These are phyloP conservation scores for Lumbricus terrestris DNA, from an alignment of 2,888 invertebrate species.

Conservation along the genomic window DNA sequence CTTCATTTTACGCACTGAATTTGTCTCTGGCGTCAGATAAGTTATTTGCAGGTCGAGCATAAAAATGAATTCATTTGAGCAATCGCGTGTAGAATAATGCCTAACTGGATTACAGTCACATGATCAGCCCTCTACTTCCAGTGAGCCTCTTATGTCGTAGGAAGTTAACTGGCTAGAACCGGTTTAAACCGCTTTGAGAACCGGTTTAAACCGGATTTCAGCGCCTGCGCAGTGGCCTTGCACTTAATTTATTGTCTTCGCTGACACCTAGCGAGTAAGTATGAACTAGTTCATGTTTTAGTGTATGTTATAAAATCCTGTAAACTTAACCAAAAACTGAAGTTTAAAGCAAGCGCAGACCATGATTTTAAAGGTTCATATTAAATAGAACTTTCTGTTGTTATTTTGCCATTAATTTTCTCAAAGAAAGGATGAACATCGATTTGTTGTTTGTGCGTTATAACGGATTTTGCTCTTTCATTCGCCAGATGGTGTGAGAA, in stretches of 20 bases:
- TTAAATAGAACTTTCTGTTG: not conserved
- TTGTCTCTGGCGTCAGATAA: not conserved
- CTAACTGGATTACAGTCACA: not conserved
- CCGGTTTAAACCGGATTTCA: slow-evolving; percentile 20
- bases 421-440: not conserved
- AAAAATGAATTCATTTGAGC: not conserved
- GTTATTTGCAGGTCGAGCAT: not conserved
- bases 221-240: slow-evolving; percentile 4
- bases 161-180: slow-evolving; percentile 20
- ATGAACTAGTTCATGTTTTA: not conserved
- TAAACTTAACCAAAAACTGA: not conserved
- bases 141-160: not conserved
- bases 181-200: slow-evolving; percentile 19
- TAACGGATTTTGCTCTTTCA: not conserved
- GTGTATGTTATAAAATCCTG: not conserved
- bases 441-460: not conserved
- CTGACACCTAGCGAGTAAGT: slow-evolving; percentile 8
- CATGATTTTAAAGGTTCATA: not conserved
- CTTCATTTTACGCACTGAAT: not conserved
- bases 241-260: not conserved
- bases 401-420: not conserved
- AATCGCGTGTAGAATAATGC: not conserved
- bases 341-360: not conserved
- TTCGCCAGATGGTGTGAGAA: not conserved
- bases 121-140: slow-evolving; percentile 11